Percentiles rank a stretch among this genome's conserved stretches.
These are phyloP conservation scores for Eulacestoma nigropectus DNA, from an alignment of 2,113 vertebrate species.

Conservation along the genomic window DNA sequence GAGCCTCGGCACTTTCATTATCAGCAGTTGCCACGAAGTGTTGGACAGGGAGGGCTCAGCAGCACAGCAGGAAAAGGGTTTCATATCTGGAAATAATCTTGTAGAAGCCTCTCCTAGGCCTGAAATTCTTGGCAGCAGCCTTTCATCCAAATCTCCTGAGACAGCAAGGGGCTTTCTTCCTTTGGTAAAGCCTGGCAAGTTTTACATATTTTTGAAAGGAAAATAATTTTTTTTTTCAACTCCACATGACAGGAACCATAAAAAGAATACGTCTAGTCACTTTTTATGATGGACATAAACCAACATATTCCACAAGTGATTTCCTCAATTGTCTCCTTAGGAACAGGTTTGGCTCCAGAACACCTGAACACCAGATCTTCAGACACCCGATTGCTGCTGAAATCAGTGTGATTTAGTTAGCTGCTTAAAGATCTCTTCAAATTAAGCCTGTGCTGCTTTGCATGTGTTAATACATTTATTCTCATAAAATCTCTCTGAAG, in stretches of 20 bases:
- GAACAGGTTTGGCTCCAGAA: background rate
- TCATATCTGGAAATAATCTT: constrained; percentile 54
- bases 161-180: background rate
- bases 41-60: constrained; percentile 28
- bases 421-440: background rate
- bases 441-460: background rate
- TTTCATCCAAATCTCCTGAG: background rate
- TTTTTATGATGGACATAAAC: background rate
- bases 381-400: background rate
- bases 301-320: background rate
- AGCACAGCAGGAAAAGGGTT: constrained; percentile 47
- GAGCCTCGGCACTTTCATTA: constrained; percentile 32
- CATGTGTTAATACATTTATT: background rate
- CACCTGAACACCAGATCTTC: background rate
- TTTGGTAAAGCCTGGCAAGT: background rate
- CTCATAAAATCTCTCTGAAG: background rate
- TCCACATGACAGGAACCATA: background rate
- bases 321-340: background rate
- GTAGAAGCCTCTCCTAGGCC: constrained; percentile 1
- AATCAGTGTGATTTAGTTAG: background rate
- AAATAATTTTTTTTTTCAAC: background rate
- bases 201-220: background rate
- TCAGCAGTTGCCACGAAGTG: constrained; percentile 33
- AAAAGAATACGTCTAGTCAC: background rate
- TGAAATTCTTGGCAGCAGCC: constrained; percentile 43